phyloP scores from a whole-genome alignment of 2,797 vertebrate species.

The Prionace glauca region DNA sequence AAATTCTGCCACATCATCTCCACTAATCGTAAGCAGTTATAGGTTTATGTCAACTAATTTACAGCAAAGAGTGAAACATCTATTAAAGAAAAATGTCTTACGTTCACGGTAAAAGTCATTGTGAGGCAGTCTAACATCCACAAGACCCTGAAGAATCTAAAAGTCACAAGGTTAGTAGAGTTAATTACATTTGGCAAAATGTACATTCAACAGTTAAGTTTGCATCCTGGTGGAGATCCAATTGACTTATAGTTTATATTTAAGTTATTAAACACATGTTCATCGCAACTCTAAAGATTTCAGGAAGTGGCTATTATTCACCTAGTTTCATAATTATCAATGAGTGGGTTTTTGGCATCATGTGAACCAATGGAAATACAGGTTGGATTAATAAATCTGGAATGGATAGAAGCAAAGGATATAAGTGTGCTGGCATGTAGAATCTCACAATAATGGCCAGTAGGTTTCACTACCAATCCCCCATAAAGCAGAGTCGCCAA shows the following conservation, averaged over 20 bases:
- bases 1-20: not conserved
- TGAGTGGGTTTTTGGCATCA: not conserved
- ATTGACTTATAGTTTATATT: not conserved
- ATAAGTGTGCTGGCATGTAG: not conserved
- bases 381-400: not conserved
- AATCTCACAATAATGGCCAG: not conserved
- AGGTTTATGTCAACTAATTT: not conserved
- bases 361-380: not conserved
- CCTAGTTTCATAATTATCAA: not conserved
- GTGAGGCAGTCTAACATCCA: slow-evolving; percentile 85
- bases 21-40: not conserved
- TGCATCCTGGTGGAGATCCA: not conserved
- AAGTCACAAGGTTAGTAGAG: not conserved
- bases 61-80: not conserved
- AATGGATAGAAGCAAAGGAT: not conserved
- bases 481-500: not conserved
- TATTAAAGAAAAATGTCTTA: slow-evolving; percentile 39
- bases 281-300: not conserved
- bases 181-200: not conserved
- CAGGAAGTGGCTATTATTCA: not conserved
- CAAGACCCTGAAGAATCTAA: slow-evolving; percentile 89
- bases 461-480: not conserved
- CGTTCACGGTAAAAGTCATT: slow-evolving; percentile 86
- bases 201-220: not conserved
- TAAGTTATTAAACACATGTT: not conserved